Evolutionary conservation across 2,797 vertebrate genomes (phyloP).

Genomic region (Tenualosa ilisha): DNA sequence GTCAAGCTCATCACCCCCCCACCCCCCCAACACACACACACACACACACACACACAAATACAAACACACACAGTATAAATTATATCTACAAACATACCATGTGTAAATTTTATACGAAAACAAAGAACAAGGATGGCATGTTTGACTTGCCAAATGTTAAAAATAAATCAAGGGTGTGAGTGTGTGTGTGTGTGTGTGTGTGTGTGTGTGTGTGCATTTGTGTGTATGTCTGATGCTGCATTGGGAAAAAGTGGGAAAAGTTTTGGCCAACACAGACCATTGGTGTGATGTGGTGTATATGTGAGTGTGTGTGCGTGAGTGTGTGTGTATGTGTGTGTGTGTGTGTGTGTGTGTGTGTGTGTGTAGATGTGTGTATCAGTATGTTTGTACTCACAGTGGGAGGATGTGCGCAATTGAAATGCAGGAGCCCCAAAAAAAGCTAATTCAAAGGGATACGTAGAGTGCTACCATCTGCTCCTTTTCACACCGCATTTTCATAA

Average conservation of each 20-base stretch:
- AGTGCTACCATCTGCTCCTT: conserved; percentile 1
- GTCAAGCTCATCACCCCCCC: background rate
- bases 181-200: background rate
- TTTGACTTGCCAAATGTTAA: too few species aligned
- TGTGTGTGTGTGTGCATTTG: background rate
- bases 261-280: too few species aligned
- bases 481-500: conserved; percentile 15
- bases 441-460: conserved; percentile 2
- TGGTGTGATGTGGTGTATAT: background rate
- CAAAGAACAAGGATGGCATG: too few species aligned
- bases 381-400: background rate
- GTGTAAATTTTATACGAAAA: too few species aligned
- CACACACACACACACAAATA: background rate
- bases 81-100: background rate
- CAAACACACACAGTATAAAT: background rate
- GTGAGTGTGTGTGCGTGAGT: background rate
- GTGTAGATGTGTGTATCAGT: background rate
- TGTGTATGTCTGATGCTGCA: background rate
- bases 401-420: background rate
- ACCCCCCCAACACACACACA: background rate
- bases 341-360: background rate
- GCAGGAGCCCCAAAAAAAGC: background rate
- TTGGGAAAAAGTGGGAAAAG: too few species aligned
- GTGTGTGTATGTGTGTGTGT: background rate
- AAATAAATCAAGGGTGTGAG: background rate